Evolutionary conservation across 37 sponge, comb jelly and placozoan species (phyloP), one percentile per base, ranked within the genome.

Genomic region (Petrosia ficiformis): DNA sequence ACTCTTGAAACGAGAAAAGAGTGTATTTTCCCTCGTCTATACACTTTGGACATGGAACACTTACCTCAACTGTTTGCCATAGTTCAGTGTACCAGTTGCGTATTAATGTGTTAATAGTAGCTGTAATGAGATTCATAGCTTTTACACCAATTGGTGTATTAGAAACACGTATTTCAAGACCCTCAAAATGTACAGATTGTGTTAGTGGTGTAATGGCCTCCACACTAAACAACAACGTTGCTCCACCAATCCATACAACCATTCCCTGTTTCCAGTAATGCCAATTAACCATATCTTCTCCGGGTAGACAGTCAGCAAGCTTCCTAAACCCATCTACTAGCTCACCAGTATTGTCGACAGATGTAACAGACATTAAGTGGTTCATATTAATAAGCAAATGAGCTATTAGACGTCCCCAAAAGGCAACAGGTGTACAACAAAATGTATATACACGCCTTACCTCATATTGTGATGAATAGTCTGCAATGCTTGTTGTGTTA

Each of bases 21-120:
- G 73, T 61, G 16, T 56, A 39, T 33, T 77, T 64, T 19, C 19
- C 48, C 0, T 33, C 39, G 4, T 29, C 28, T 24, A 52, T 31
- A 54, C 90, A 90, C 37, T 72, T 64, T 36, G 71, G 68, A 61
- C 90, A 90, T 0, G 81, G 85, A 22, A 84, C 74, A 63, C 70
- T 75, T 2, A 84, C 41, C 42, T 76, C 70, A 2, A 80, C 77
- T 0, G 69, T 44, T 0, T 43, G 39, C 90, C 90, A 90, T 11
- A 90, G 6, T 5, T 25, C 52, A 16, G 90, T 85, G 54, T 80
- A 90, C 90, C 90, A 90, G 44, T 84, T 80, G 33, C 26, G 68
- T n/a, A 90, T 59, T n/a, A 90, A 77, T 33, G 76, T 81, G 29
- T 78, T 80, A 29, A 84, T 52, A 30, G 71, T 57, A 59, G 70